Evolutionary conservation across 1,140 invertebrate species (phyloP).

Genomic region (Heliconius nattereri): DNA sequence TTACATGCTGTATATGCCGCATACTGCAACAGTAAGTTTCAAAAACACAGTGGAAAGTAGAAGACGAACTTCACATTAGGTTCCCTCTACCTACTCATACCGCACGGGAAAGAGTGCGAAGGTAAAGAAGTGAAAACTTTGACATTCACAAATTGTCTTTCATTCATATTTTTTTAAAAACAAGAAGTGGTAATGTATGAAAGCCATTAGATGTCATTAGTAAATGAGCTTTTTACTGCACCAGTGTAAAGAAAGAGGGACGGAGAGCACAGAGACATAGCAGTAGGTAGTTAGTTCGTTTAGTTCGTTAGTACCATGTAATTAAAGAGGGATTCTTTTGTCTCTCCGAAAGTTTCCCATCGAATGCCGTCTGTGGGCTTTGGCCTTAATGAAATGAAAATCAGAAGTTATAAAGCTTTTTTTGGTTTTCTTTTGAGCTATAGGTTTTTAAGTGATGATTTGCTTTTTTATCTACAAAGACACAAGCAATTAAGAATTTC

Average conservation of each 20-base stretch:
- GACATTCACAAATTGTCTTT: too few species aligned
- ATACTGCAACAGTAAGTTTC: too few species aligned
- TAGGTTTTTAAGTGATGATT: not conserved
- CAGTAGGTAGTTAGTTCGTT: not conserved
- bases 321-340: not conserved
- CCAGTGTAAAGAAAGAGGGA: not conserved
- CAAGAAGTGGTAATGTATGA: not conserved
- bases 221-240: not conserved
- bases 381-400: conserved; percentile 8
- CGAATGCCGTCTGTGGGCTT: not conserved
- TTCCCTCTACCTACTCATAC: too few species aligned
- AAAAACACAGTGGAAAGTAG: too few species aligned
- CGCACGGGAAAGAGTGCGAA: too few species aligned
- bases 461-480: not conserved
- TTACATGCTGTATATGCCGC: too few species aligned
- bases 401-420: conserved; percentile 1
- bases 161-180: not conserved
- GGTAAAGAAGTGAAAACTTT: too few species aligned
- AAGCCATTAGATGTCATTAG: not conserved
- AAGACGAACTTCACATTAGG: too few species aligned
- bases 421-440: not conserved
- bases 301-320: not conserved
- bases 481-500: too few species aligned
- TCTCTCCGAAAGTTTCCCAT: not conserved
- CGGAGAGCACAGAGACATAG: not conserved